These are phyloP conservation scores for Sorex fumeus DNA, from an alignment of 2,113 vertebrate genomes.

Conservation along the genomic window DNA sequence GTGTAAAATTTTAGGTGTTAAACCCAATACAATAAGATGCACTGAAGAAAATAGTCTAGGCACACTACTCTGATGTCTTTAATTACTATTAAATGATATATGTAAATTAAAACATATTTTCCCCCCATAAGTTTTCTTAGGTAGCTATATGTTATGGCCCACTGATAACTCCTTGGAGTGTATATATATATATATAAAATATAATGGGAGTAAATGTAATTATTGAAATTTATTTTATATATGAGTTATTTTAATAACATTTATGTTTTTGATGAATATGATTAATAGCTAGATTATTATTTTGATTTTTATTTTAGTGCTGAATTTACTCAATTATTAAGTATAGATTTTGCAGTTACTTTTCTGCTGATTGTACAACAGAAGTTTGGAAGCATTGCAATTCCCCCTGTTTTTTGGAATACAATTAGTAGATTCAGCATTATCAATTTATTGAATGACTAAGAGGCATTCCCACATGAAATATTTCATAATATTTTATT, in stretches of 20 bases:
- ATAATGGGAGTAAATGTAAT: too few species aligned
- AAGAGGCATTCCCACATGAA: background rate
- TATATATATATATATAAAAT: background rate
- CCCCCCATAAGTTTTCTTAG: background rate
- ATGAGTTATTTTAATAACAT: too few species aligned
- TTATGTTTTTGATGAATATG: too few species aligned
- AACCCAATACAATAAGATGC: too few species aligned
- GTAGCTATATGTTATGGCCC: background rate
- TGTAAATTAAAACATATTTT: background rate
- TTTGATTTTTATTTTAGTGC: background rate
- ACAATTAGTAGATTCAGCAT: slow-evolving; percentile 10
- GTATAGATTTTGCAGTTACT: background rate
- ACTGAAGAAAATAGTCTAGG: too few species aligned
- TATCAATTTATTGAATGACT: background rate
- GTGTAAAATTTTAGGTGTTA: too few species aligned
- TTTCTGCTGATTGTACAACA: background rate
- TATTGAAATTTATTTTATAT: too few species aligned
- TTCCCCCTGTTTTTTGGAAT: background rate
- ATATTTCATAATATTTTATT: background rate
- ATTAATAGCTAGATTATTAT: background rate
- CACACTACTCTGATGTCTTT: too few species aligned
- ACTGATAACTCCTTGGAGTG: background rate
- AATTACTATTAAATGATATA: too few species aligned
- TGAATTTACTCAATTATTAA: background rate
- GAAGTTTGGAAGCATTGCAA: background rate